Conservation (phyloP, 2,113 vertebrate species). For the Labeo catla region DNA sequence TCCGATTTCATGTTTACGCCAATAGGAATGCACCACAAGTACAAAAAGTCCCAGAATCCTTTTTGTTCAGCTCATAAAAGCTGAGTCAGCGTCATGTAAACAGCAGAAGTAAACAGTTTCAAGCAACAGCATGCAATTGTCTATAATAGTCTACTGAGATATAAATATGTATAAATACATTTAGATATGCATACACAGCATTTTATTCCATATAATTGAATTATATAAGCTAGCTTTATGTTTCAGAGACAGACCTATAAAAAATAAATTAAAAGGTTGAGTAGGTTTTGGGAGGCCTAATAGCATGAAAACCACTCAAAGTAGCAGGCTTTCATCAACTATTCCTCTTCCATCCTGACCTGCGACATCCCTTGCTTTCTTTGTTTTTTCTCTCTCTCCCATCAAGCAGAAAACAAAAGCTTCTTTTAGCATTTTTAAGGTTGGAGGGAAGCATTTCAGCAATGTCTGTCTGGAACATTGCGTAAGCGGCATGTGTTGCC, state of each 20-base stretch:
- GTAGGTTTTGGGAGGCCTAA: background rate
- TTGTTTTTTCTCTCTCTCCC: background rate
- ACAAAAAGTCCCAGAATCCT: background rate
- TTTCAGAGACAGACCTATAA: background rate
- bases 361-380: background rate
- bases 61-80: background rate
- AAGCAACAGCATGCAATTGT: background rate
- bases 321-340: background rate
- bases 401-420: constrained; percentile 1
- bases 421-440: constrained; percentile 6
- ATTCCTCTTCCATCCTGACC: background rate
- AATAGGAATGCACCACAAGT: background rate
- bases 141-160: background rate
- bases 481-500: constrained; percentile 42
- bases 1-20: constrained; percentile 3
- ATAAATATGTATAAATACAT: background rate
- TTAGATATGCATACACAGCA: too few relatives aligned
- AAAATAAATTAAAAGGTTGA: background rate
- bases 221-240: background rate
- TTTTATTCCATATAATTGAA: background rate
- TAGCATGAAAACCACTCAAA: background rate
- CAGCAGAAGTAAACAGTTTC: background rate
- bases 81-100: background rate
- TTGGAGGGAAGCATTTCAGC: constrained; percentile 47
- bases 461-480: constrained; percentile 52